These are phyloP conservation scores for Linhomoeus sp. DNA, from an alignment of 2,888 invertebrate species.

Conservation along the genomic window DNA sequence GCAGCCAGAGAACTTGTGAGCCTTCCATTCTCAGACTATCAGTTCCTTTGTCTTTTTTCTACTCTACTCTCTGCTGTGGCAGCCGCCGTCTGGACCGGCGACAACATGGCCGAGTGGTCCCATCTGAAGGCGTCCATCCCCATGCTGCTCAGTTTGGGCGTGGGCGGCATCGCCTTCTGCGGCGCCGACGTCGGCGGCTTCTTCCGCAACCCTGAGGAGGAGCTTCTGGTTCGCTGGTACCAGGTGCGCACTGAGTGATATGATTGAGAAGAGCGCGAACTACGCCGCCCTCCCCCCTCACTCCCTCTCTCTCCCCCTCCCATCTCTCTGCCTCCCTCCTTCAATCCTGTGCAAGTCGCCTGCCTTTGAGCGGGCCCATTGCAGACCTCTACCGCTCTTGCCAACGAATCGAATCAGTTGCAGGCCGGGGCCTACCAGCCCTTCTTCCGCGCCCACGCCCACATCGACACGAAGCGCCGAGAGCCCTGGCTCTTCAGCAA, in stretches of 20 bases:
- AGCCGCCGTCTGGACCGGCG: constrained; percentile 87
- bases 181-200: constrained; percentile 97
- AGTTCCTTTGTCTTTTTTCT: no score
- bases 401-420: constrained; percentile 60
- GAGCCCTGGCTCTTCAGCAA: constrained; percentile 84
- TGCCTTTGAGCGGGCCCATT: constrained; percentile 26
- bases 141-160: constrained; percentile 71
- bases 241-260: constrained; percentile 1
- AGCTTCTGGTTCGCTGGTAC: constrained; percentile 83
- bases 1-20: constrained; percentile 52
- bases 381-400: constrained; percentile 54
- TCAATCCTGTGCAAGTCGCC: constrained; percentile 83
- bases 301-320: constrained; percentile 49
- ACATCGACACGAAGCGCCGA: constrained; percentile 82
- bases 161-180: constrained; percentile 69
- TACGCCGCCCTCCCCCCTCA: constrained; percentile 39
- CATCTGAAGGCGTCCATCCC: constrained; percentile 67
- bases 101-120: constrained; percentile 83
- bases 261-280: constrained; percentile 32
- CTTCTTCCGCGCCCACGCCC: constrained; percentile 87
- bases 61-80: no score
- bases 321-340: constrained; percentile 72
- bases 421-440: constrained; percentile 75
- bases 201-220: constrained; percentile 80
- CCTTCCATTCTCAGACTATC: no score